phyloP scores from a whole-genome alignment of 2,888 invertebrate species.

The Scaeva pyrastri region DNA sequence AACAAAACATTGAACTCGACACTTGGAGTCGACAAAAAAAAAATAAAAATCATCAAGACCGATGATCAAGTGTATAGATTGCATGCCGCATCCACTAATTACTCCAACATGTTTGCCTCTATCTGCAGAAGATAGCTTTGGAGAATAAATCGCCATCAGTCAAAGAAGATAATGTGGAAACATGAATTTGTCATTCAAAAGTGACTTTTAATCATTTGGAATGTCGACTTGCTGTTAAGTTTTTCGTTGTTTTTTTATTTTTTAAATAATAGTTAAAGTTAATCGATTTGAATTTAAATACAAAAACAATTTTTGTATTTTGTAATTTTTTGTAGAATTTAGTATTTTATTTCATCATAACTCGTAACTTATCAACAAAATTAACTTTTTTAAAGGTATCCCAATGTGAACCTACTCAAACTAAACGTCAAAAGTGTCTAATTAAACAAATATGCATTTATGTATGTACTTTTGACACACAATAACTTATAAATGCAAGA shows the following conservation, averaged over 20 bases:
- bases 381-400: too few relatives aligned
- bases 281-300: neutral
- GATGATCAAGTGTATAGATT: slow-evolving; percentile 43
- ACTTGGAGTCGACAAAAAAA: neutral
- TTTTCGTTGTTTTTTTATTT: neutral
- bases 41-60: slow-evolving; percentile 38
- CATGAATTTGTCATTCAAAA: slow-evolving; percentile 43
- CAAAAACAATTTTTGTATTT: neutral
- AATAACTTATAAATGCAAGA: too few relatives aligned
- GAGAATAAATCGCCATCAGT: slow-evolving; percentile 8
- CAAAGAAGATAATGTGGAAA: slow-evolving; percentile 6
- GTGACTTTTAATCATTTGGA: slow-evolving; percentile 19
- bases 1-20: slow-evolving; percentile 63
- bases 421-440: too few relatives aligned
- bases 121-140: slow-evolving; percentile 10
- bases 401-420: too few relatives aligned
- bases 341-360: too few relatives aligned
- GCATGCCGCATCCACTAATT: slow-evolving; percentile 51
- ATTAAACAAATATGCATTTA: too few relatives aligned
- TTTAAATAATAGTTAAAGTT: neutral
- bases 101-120: slow-evolving; percentile 18
- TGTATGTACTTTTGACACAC: too few relatives aligned
- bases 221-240: neutral
- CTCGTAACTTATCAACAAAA: too few relatives aligned
- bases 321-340: too few relatives aligned